Evolutionary conservation across 2,888 invertebrate genomes (phyloP), one percentile per base, ranked within the genome.

Genomic region (Stratiomys singularior): DNA sequence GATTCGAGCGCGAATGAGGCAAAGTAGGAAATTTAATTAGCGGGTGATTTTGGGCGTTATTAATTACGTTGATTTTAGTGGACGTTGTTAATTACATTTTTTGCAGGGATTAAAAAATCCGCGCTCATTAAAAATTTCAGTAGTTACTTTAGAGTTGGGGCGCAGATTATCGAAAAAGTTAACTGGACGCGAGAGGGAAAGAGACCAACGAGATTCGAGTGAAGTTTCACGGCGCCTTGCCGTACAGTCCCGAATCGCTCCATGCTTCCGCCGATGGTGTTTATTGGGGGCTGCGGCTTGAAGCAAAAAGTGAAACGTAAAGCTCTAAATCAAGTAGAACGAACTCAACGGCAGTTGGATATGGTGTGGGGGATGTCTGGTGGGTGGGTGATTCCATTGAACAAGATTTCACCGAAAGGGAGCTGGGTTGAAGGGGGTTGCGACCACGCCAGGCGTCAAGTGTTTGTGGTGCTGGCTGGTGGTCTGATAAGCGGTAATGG

Each of bases 251-350:
- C 7, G 11, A 0, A 7, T 25, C 15, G 21, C 60, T 25, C 25
- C 60, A 25, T 23, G 60, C 25, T 60, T 13, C 2, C 52, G 58
- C 58, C n/a, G 77, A 81, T 81, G 82, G 83, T 85, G 84, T 85
- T 85, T 85, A 85, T 85, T 85, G 85, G 85, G 84, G 85, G 84
- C 84, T 86, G 86, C 81, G 84, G 85, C 84, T 85, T 84, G 84
- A 77, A 78, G 84, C 83, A 83, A 84, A 84, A 82, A 82, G 82
- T 82, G 82, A 83, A 82, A 82, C 81, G 81, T 81, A 83, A 83
- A 81, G 82, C 82, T 82, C 81, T 80, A 81, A 80, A 78, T 81
- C 80, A 81, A 81, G 80, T 80, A 81, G 81, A 81, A 81, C 80
- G 80, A 81, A 81, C 79, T 80, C 78, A 52, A 18, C 28, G 30